Conservation (phyloP, 2,797 vertebrate genomes). For the Lithobates sylvaticus region DNA sequence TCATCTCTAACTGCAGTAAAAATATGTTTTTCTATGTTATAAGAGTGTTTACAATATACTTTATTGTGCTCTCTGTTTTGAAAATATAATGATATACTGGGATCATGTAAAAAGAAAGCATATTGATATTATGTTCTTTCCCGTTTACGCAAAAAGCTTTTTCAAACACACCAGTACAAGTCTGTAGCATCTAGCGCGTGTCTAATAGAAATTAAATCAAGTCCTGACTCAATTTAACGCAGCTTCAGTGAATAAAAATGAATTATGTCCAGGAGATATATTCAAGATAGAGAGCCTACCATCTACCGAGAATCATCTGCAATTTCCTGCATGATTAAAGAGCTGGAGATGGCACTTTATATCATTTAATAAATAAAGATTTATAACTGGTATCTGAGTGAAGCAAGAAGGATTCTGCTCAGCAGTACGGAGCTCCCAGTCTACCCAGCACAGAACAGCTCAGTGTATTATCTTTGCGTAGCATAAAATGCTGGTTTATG, state of each 20-base stretch:
- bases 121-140: conserved; percentile 31
- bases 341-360: conserved; percentile 58
- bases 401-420: conserved; percentile 41
- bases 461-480: conserved; percentile 8
- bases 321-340: conserved; percentile 62
- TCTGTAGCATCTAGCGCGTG: conserved; percentile 36
- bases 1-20: neutral
- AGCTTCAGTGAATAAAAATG: conserved; percentile 63
- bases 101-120: neutral
- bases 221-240: conserved; percentile 56
- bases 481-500: neutral
- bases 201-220: conserved; percentile 59
- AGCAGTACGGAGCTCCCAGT: neutral
- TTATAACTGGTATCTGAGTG: conserved; percentile 40
- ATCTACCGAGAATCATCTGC: conserved; percentile 57
- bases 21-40: too few relatives aligned
- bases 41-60: neutral
- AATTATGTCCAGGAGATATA: conserved; percentile 58
- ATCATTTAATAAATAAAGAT: conserved; percentile 63
- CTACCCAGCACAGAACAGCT: neutral
- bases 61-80: neutral
- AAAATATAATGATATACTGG: conserved; percentile 10
- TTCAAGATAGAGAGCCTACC: conserved; percentile 56
- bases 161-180: conserved; percentile 32
- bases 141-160: conserved; percentile 37